Base-by-base conservation (phyloP, 2,888 invertebrate species). In the Epirrhoe alternata region DNA sequence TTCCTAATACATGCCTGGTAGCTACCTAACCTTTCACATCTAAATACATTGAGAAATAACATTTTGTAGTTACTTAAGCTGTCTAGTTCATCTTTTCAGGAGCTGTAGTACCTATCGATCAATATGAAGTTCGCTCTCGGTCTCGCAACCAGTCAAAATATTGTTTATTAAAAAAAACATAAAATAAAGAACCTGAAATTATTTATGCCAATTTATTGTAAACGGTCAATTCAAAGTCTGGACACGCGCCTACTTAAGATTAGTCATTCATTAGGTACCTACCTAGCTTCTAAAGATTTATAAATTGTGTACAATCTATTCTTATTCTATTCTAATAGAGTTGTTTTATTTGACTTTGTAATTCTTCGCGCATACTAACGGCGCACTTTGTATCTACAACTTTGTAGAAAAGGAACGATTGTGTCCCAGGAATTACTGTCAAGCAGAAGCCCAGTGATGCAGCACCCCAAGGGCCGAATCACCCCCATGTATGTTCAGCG, bases 181-280 rank as follows among this genome's bases (percentile, higher is more conserved):
- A 42, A 42, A 5, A 12, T 42, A 42, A 12, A 42, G 42, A 10
- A 10, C n/a, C 42, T n/a, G 6, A 42, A 35, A 42, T 42, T 14
- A 45, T 45, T 6, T n/a, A 14, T 14, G n/a, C 10, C 10, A 47
- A 47, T 47, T 47, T 57, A 45, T 10, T 30, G 42, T 7, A 55
- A 16, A 55, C 16, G 38, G 47, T 31, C 17, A 61, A 47, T 53
- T 61, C 0, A 31, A n/a, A 51, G 5, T 47, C 47, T 47, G 17
- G 51, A 61, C 70, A 70, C 65, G 70, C 63, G 63, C 38, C 50
- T 35, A 47, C 56, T 8, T 49, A 30, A 50, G 66, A 60, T 65
- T 65, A 70, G 60, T 63, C 50, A 63, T 65, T 62, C 38, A 12
- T 42, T 42, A 42, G 12, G 38, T 42, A 12, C 38, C 5, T 10